Evolutionary conservation across 2,797 vertebrate genomes (phyloP), one percentile per base, ranked within the genome.

Genomic region (Leptatherina wallacei): DNA sequence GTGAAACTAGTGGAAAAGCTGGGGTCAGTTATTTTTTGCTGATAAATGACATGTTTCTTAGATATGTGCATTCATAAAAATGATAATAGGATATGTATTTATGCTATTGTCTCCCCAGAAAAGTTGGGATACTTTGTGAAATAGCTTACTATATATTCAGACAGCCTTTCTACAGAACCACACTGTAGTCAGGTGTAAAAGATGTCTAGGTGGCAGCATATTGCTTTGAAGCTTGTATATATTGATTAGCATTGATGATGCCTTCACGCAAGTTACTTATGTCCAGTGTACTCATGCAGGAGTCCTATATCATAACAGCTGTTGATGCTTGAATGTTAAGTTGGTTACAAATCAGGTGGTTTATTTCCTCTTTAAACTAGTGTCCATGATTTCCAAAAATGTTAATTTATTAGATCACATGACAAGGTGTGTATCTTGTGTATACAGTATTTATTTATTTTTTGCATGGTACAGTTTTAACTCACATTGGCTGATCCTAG

Each of bases 21-120:
- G 61, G 0, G 77, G 82, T 73, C 73, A 56, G 55, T 63, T 16
- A 49, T 73, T 65, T 60, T 32, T 4, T 9, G 13, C 30, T 33
- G 32, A 3, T 52, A 54, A 59, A 56, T 65, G 29, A 55, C n/a
- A 60, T n/a, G 29, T 30, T 29, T 20, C 38, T 61, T 56, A 69
- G 6, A 36, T 30, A n/a, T 1, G n/a, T 9, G 8, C 13, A 12
- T 10, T 24, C 18, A 55, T 49, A 35, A 12, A 65, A 59, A 16
- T 20, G 7, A 18, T 18, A 18, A 13, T 44, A 20, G 8, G 2
- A 49, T 49, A 2, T 49, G 20, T n/a, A 9, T 49, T 7, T 8
- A 8, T 20, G 42, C 18, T n/a, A n/a, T 49, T 20, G 16, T 44
- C 18, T 44, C 6, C 42, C 16, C 0, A 9, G n/a, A n/a, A 8